Evolutionary conservation across 2,888 invertebrate species (phyloP).

Genomic region (Yponomeuta malinellus): DNA sequence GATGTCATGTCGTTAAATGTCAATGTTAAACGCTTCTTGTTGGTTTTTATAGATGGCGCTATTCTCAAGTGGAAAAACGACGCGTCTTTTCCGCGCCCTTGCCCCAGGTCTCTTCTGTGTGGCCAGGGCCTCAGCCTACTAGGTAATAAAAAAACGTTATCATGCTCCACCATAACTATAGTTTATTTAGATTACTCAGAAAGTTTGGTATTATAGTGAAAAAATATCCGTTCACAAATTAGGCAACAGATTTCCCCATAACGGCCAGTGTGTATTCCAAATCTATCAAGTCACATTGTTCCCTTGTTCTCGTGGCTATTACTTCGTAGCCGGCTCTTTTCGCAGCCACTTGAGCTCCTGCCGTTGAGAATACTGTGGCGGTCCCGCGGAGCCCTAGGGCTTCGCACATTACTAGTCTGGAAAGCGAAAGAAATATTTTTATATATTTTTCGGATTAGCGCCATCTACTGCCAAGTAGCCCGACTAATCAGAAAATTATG

Average conservation of each 20-base stretch:
- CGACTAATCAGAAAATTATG: not conserved
- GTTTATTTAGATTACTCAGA: no score
- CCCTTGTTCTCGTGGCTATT: slow-evolving; percentile 1
- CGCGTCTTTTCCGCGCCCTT: no score
- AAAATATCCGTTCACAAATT: no score
- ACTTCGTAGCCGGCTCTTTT: slow-evolving; percentile 19
- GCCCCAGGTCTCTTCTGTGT: no score
- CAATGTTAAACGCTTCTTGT: no score
- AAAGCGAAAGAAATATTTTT: not conserved
- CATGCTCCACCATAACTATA: no score
- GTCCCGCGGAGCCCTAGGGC: slow-evolving; percentile 20
- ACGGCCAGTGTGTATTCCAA: slow-evolving; percentile 16
- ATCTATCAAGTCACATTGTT: not conserved
- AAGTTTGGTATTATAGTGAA: no score
- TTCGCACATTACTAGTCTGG: slow-evolving; percentile 20
- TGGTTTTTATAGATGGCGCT: no score
- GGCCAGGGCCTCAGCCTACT: no score
- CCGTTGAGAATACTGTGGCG: slow-evolving; percentile 21
- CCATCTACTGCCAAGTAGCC: not conserved
- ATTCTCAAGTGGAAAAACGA: no score
- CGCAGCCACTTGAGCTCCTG: slow-evolving; percentile 20
- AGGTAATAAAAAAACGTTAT: no score
- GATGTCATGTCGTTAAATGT: no score
- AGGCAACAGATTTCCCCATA: slow-evolving; percentile 17
- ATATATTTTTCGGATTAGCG: not conserved